These are phyloP conservation scores for Tribolium castaneum DNA, from an alignment of 1,140 invertebrate species.

Conservation along the genomic window DNA sequence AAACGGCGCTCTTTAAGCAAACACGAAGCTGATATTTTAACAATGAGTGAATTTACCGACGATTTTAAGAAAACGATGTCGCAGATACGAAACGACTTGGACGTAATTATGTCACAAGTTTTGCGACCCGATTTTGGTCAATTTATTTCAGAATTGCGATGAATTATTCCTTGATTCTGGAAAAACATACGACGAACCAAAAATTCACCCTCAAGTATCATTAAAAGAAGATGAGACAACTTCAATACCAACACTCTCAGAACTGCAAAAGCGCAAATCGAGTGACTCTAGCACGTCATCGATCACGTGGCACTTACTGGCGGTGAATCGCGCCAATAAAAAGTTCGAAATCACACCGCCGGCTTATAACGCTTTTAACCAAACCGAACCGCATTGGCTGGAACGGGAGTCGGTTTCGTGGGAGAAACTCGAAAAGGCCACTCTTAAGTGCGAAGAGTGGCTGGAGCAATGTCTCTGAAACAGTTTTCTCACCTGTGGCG, in stretches of 20 bases:
- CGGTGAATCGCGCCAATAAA: constrained; percentile 42
- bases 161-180: neutral
- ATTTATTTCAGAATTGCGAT: neutral
- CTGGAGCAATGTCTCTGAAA: neutral
- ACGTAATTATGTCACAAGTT: constrained; percentile 15
- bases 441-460: constrained; percentile 58
- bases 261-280: neutral
- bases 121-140: neutral
- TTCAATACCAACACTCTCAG: neutral
- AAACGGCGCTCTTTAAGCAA: constrained; percentile 49
- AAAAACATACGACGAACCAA: neutral
- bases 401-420: constrained; percentile 51
- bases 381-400: constrained; percentile 53
- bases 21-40: constrained; percentile 50
- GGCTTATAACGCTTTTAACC: constrained; percentile 50
- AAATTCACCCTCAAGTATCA: neutral
- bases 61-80: constrained; percentile 55
- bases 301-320: constrained; percentile 57
- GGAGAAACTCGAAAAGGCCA: constrained; percentile 51
- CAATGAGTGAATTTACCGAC: constrained; percentile 51
- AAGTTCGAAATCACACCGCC: constrained; percentile 55
- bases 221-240: neutral
- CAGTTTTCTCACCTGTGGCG: constrained; percentile 66
- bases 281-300: constrained; percentile 46
- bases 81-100: constrained; percentile 36